Conservation (phyloP, 1,140 invertebrate genomes). For the Micrasema longulum region DNA sequence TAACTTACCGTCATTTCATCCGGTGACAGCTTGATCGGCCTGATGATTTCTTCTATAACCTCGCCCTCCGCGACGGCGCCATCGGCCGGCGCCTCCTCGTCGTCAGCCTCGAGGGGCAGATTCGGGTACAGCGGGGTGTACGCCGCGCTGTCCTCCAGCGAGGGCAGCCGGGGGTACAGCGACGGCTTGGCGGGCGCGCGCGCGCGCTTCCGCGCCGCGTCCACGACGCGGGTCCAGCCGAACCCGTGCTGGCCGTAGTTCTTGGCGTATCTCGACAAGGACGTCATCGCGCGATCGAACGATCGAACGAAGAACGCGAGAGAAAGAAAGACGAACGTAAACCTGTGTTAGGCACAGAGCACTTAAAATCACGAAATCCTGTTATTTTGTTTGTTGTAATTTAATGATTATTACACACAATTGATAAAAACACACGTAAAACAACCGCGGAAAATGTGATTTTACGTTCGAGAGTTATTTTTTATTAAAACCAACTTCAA, state of each 20-base stretch:
- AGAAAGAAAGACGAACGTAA: too few relatives aligned
- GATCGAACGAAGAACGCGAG: too few relatives aligned
- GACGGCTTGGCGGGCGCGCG: slow-evolving; percentile 44
- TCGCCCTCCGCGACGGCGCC: slow-evolving; percentile 57
- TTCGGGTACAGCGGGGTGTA: slow-evolving; percentile 61
- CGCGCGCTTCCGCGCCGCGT: slow-evolving; percentile 39
- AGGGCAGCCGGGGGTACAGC: slow-evolving; percentile 61
- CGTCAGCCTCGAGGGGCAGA: slow-evolving; percentile 62
- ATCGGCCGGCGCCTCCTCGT: slow-evolving; percentile 49
- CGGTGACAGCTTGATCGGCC: slow-evolving; percentile 59
- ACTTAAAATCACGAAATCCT: too few relatives aligned
- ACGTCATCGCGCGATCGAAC: slow-evolving; percentile 49
- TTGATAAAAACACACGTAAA: too few relatives aligned
- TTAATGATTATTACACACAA: too few relatives aligned
- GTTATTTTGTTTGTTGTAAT: too few relatives aligned
- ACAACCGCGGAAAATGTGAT: too few relatives aligned
- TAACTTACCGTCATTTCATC: slow-evolving; percentile 61
- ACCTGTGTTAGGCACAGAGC: too few relatives aligned
- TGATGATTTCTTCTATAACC: slow-evolving; percentile 64
- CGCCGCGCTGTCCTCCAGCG: slow-evolving; percentile 58
- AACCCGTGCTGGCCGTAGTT: slow-evolving; percentile 52
- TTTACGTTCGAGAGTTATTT: too few relatives aligned
- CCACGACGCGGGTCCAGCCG: slow-evolving; percentile 50
- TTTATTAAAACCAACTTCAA: too few relatives aligned
- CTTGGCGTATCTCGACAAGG: slow-evolving; percentile 33